Evolutionary conservation across 2,113 vertebrate genomes (phyloP), one percentile per base, ranked within the genome.

Genomic region (Nymphicus hollandicus): DNA sequence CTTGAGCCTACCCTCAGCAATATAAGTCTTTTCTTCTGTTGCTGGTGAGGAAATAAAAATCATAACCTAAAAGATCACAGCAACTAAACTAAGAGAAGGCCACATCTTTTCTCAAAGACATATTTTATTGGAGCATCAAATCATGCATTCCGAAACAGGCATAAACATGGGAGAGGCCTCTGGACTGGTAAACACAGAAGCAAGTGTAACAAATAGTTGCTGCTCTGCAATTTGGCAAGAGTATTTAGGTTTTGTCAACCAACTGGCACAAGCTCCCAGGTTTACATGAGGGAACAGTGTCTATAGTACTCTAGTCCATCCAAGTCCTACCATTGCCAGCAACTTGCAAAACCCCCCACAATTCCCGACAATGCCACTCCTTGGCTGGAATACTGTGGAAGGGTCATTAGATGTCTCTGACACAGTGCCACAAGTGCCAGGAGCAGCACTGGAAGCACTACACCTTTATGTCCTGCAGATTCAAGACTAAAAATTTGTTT

Each of bases 221-320:
- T 58, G 46, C 43, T 76, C 49, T 46, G 39, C 28, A 71, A 33
- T 70, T 69, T 68, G 22, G 13, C 14, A 66, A 41, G 3, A 60
- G 18, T 16, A 56, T 43, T 72, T 50, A 2, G 33, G 5, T 81
- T 86, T 73, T 80, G 14, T 39, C 33, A 72, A 73, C 17, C 33
- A 72, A 55, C 0, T 39, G 17, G 17, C 58, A 64, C 0, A 0
- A 49, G 14, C n/a, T 29, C 64, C 81, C 7, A 61, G 16, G 13
- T 16, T 78, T 63, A 46, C 1, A 8, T 16, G 35, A 86, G 81
- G 25, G 49, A 64, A 80, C 13, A 37, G 11, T 6, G 16, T 35
- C 49, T 65, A 27, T 25, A 73, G 10, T 28, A 47, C 17, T 83
- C 17, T 8, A 63, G 50, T 22, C 16, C 33, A 84, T 43, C 11